A percentile compares a stretch with the other conserved stretches of the same genome.
Evolutionary conservation across 1,140 invertebrate species (phyloP).

Genomic region (Lucilia sericata): DNA sequence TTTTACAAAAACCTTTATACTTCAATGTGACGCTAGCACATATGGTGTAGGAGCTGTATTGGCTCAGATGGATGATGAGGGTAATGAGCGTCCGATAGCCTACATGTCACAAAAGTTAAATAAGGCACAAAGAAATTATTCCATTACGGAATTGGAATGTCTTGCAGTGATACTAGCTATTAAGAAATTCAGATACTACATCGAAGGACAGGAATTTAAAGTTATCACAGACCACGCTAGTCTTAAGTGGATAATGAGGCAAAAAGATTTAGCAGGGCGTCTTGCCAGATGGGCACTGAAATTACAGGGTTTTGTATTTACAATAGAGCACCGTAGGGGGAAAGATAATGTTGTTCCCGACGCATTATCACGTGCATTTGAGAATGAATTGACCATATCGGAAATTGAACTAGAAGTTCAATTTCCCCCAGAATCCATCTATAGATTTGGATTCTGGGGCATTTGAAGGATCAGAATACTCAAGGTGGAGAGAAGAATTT

Average conservation of each 20-base stretch:
- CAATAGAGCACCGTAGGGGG: conserved; percentile 56
- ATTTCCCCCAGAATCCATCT: too few relatives aligned
- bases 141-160: too few relatives aligned
- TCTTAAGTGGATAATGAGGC: conserved; percentile 53
- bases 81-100: too few relatives aligned
- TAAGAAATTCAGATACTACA: conserved; percentile 66
- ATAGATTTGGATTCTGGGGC: not conserved
- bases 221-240: conserved; percentile 59
- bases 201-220: conserved; percentile 63
- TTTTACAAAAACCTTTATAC: too few relatives aligned
- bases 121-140: conserved; percentile 53
- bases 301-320: conserved; percentile 55
- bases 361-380: too few relatives aligned
- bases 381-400: too few relatives aligned
- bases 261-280: conserved; percentile 42
- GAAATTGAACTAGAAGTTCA: not conserved
- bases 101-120: conserved; percentile 53
- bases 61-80: too few relatives aligned
- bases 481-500: too few relatives aligned
- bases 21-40: too few relatives aligned
- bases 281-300: conserved; percentile 57
- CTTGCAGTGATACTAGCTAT: conserved; percentile 65
- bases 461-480: too few relatives aligned
- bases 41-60: too few relatives aligned
- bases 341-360: conserved; percentile 55